These are phyloP conservation scores for Rhizomys pruinosus DNA, from an alignment of 2,113 vertebrate genomes.

Conservation along the genomic window DNA sequence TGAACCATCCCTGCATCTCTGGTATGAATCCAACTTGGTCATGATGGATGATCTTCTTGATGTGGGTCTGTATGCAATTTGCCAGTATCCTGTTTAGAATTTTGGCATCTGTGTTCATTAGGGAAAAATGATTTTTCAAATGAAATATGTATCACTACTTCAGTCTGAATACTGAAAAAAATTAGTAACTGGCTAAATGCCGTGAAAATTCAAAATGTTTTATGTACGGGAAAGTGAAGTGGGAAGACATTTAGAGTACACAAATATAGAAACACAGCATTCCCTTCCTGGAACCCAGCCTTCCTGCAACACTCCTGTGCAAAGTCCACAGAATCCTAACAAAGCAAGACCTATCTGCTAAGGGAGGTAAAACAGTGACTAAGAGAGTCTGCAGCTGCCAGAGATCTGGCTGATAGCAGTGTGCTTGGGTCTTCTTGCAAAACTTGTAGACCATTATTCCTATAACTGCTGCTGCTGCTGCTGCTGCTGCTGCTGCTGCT, in stretches of 20 bases:
- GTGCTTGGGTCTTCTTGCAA: neutral
- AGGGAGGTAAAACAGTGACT: neutral
- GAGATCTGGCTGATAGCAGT: neutral
- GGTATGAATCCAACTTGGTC: too few species aligned
- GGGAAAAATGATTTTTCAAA: too few species aligned
- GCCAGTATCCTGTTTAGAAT: too few species aligned
- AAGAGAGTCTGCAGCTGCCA: constrained; percentile 12
- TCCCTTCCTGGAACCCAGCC: neutral
- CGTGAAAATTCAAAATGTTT: neutral
- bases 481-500: too few species aligned
- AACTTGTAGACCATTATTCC: neutral
- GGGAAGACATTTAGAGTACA: neutral
- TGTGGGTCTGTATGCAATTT: too few species aligned
- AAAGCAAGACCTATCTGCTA: neutral
- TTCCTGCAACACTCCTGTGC: neutral
- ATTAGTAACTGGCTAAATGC: constrained; percentile 3
- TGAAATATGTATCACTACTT: neutral
- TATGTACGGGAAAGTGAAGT: neutral
- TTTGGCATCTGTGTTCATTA: too few species aligned
- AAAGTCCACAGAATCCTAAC: neutral
- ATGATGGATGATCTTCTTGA: too few species aligned
- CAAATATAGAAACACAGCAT: neutral
- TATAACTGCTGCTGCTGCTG: constrained; percentile 1
- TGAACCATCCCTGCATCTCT: too few species aligned
- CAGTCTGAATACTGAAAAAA: neutral